phyloP scores from a whole-genome alignment of 2,113 vertebrate species.

The Oxygymnocypris stewartii region DNA sequence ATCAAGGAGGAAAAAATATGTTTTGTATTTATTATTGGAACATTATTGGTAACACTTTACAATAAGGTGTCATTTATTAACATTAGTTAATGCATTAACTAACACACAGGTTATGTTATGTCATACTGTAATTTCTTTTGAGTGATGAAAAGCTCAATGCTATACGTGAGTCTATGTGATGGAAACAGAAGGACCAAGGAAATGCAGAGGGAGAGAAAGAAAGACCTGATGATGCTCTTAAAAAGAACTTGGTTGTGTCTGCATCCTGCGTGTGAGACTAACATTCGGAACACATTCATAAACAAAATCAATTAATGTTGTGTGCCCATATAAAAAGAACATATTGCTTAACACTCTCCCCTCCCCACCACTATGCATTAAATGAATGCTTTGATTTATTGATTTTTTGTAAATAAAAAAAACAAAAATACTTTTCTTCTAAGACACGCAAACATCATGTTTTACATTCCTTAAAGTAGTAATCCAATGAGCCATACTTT shows the following conservation, averaged over 20 bases:
- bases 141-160: neutral
- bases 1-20: neutral
- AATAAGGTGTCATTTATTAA: no score
- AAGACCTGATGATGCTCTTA: neutral
- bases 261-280: neutral
- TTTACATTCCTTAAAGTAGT: neutral
- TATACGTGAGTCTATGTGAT: neutral
- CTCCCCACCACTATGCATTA: neutral
- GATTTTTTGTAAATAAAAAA: neutral
- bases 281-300: neutral
- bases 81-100: no score
- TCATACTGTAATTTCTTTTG: neutral
- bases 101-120: neutral
- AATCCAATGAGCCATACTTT: conserved; percentile 17
- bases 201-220: neutral
- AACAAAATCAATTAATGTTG: conserved; percentile 16
- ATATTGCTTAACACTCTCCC: neutral
- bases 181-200: neutral
- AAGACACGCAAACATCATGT: neutral
- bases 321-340: neutral
- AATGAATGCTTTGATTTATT: neutral
- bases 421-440: neutral
- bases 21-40: no score
- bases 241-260: neutral
- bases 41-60: no score